A percentile compares a stretch with the other conserved stretches of the same genome.
phyloP scores from a whole-genome alignment of 2,797 vertebrate species.

The Alcedo quadribrachys region DNA sequence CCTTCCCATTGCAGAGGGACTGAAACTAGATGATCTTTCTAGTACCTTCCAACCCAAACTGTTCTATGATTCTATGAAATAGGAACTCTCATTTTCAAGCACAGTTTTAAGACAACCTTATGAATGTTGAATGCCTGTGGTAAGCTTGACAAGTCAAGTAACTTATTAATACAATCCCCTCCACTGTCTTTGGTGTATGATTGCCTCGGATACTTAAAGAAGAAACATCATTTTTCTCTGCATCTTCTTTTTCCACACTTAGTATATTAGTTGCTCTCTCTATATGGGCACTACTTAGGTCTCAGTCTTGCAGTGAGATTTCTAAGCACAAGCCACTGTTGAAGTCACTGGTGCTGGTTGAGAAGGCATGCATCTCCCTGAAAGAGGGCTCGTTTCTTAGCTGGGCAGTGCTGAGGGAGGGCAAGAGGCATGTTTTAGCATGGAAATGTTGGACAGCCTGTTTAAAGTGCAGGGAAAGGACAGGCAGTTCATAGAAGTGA shows the following conservation, averaged over 20 bases:
- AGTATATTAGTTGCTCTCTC: background rate
- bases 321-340: background rate
- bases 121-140: background rate
- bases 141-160: background rate
- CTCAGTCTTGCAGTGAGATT: background rate
- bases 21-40: background rate
- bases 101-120: background rate
- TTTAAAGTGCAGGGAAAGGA: background rate
- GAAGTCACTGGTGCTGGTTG: background rate
- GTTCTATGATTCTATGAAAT: background rate
- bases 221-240: background rate
- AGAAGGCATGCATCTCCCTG: background rate
- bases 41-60: background rate
- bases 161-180: background rate
- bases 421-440: background rate
- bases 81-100: background rate
- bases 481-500: background rate
- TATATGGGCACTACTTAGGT: accelerated
- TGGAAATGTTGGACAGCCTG: background rate
- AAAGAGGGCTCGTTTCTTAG: background rate
- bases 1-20: background rate
- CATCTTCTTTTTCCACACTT: background rate
- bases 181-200: background rate
- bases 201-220: background rate
- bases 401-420: background rate